Base-by-base conservation (phyloP, 2,797 vertebrate genomes). In the Chloroceryle inda region DNA sequence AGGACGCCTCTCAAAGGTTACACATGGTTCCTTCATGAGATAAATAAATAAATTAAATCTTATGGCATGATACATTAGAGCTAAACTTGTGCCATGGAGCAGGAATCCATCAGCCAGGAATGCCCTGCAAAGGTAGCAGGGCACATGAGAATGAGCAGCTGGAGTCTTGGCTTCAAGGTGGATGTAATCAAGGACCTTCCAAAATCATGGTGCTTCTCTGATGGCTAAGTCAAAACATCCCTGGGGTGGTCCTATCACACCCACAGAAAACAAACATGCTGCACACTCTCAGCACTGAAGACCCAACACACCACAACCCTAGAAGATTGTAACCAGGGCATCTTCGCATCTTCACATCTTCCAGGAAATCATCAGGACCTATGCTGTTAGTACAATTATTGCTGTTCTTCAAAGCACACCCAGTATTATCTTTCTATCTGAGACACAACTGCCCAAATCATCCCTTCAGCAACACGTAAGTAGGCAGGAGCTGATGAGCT, bases 121-220 rank as follows among this genome's bases (percentile, higher is more conserved):
- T 20, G 62, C n/a, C 59, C 71, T 47, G 37, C 53, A 71, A 50
- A 61, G 37, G 27, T 1, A 38, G 45, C 33, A 72, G 52, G 81
- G 20, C 35, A 31, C 21, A 16, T 0, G 2, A n/a, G 50, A 62
- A 42, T 0, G 2, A 75, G 58, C 33, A 72, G 50, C 31, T 49
- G 71, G 44, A 33, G n/a, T 37, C 63, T 85, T 64, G 82, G 31
- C 29, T 71, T 83, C 0, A 2, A 50, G 63, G 40, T 52, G 50
- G 37, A 21, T 74, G 29, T 77, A 64, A 56, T n/a, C 50, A 76
- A 66, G 56, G 29, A 80, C 40, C 44, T 71, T 85, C 42, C 55
- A 75, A 77, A 88, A 35, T 4, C 19, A 15, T 2, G 0, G 7
- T 68, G 49, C 58, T 84, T 68, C 49, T 58, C 45, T 79, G 55